Evolutionary conservation across 2,888 invertebrate species (phyloP).

Genomic region (Myopa tessellatipennis): DNA sequence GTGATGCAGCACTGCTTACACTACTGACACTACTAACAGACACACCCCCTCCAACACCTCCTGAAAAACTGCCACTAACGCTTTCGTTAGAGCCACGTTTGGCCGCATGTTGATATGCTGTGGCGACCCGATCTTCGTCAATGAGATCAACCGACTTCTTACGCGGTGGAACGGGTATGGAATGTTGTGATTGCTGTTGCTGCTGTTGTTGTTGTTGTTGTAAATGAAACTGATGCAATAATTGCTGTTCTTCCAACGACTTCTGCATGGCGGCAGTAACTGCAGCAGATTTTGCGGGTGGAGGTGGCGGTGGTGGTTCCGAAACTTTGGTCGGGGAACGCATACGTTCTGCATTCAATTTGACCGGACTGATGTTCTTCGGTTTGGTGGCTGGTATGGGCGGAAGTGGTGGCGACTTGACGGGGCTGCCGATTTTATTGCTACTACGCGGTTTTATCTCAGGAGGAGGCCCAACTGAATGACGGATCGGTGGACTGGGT

Average conservation of each 20-base stretch:
- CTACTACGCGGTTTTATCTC: conserved; percentile 67
- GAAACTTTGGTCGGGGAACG: conserved; percentile 64
- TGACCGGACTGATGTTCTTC: conserved; percentile 65
- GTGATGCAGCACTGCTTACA: conserved; percentile 53
- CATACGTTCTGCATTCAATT: conserved; percentile 62
- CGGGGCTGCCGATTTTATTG: conserved; percentile 65
- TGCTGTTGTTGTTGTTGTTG: conserved; percentile 45
- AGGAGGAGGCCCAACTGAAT: conserved; percentile 61
- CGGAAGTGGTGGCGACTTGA: conserved; percentile 66
- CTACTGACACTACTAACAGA: conserved; percentile 41
- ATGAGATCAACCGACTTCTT: conserved; percentile 66
- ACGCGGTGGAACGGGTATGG: conserved; percentile 60
- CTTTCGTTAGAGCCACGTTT: conserved; percentile 63
- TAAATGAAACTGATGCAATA: conserved; percentile 50
- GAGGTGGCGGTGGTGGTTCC: conserved; percentile 60
- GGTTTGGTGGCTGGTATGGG: conserved; percentile 66
- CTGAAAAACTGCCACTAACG: conserved; percentile 39
- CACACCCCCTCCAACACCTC: conserved; percentile 44
- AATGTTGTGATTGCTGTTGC: conserved; percentile 24
- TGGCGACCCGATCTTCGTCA: conserved; percentile 54
- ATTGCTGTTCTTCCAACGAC: conserved; percentile 58
- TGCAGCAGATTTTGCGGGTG: conserved; percentile 62
- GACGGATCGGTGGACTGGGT: conserved; percentile 64
- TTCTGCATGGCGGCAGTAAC: conserved; percentile 61
- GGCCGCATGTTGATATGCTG: conserved; percentile 47